Evolutionary conservation across 2,888 invertebrate genomes (phyloP), one percentile per base, ranked within the genome.

Genomic region (Lithophane leautieri): DNA sequence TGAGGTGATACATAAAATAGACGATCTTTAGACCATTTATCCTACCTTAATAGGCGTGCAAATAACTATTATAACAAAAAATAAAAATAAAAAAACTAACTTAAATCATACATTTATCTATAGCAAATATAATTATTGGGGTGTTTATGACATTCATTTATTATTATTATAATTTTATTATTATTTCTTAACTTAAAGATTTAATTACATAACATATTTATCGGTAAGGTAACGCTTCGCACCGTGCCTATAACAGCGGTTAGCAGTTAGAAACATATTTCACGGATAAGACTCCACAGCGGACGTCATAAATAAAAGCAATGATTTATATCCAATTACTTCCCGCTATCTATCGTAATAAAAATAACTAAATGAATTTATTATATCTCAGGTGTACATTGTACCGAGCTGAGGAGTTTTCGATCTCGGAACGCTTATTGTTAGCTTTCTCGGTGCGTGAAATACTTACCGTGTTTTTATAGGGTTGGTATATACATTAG

Each of bases 301-400:
- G 79, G 73, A 69, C 77, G 81, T 86, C 90, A 89, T 91, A 91
- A 92, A 92, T 91, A 91, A 88, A 88, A 83, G 74, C 62, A 56
- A 81, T 81, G 90, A 93, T 92, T 92, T 92, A 93, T 91, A 86
- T 87, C 89, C 92, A 90, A 92, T 92, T 92, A 90, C 90, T 85
- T 86, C 80, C 86, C 84, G 85, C 86, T 89, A 89, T 88, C 87
- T 89, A 88, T 88, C 86, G 88, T 84, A 82, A 90, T 91, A 92
- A 90, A 90, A 90, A 86, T 88, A 90, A 82, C 86, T 85, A 88
- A 90, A 91, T 90, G 82, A 90, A 90, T 90, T 89, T 89, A 86
- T 84, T 87, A 82, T 80, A 70, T 81, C 78, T 70, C 66, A 76
- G 82, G 76, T 85, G 75, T 81, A 85, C 65, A 60, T 63, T 75